These are phyloP conservation scores for Galago senegalensis DNA, from an alignment of 2,797 vertebrate species.

Conservation along the genomic window DNA sequence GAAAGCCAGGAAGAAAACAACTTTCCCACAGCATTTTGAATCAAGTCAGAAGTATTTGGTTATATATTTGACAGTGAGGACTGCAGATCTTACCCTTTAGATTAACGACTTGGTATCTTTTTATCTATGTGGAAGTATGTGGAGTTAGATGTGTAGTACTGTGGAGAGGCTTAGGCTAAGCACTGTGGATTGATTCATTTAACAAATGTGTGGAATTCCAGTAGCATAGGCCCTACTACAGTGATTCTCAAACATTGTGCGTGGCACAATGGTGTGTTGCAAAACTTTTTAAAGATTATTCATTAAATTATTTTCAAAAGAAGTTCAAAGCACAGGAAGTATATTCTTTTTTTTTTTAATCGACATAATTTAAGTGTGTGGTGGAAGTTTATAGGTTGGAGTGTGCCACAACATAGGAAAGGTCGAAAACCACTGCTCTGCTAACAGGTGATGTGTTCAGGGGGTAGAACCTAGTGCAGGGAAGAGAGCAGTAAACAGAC, in stretches of 20 bases:
- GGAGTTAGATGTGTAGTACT: neutral
- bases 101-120: neutral
- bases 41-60: constrained; percentile 19
- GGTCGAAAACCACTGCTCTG: neutral
- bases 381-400: too few species aligned
- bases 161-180: neutral
- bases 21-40: neutral
- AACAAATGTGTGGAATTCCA: neutral
- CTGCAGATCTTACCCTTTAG: constrained; percentile 25
- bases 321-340: too few species aligned
- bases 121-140: neutral
- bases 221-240: neutral
- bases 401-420: too few species aligned
- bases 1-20: constrained; percentile 46
- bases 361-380: too few species aligned
- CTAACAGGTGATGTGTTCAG: neutral
- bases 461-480: neutral
- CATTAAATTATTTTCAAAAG: too few species aligned
- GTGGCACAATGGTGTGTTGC: too few species aligned
- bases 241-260: too few species aligned
- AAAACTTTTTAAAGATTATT: too few species aligned
- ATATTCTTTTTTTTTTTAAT: too few species aligned
- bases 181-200: neutral
- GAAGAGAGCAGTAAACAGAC: neutral
- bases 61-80: neutral